Base-by-base conservation (phyloP, 2,888 invertebrate species). In the Molanna angustata region DNA sequence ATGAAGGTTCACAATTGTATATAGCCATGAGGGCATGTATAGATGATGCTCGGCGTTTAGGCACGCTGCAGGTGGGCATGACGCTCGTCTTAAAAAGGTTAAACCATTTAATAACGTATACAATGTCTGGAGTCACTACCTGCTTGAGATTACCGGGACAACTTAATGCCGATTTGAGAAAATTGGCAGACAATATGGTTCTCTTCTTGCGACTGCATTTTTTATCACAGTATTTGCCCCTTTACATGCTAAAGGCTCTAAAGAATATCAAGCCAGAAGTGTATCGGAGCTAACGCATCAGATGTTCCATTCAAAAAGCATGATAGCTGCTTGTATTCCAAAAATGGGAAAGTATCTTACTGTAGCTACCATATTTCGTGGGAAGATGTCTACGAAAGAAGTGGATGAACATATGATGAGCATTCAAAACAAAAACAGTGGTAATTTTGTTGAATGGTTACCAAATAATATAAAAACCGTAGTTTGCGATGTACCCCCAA, bases 381-480 rank as follows among this genome's bases (percentile, higher is more conserved):
- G 49, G 11, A 19, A 16, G 2, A 4, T 49, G 14, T 41, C 49
- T n/a, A 49, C 20, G 41, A 49, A 49, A 14, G 40, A 49, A 32
- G 33, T 49, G n/a, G 49, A 48, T 14, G 48, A 48, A 13, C 48
- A 48, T 7, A 48, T 48, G 48, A 11, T 48, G 9, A 4, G 31
- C 21, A 31, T 40, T 13, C 49, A 49, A 17, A 49, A 49, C 19
- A 49, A 49, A 20, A 27, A 42, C 14, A 42, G 33, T 17, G 4
- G n/a, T 3, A 31, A 49, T 21, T 49, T 49, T 20, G 42, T 49
- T n/a, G 42, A 49, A 20, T 49, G 49, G 49, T 41, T 49, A 11
- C 49, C 49, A 13, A 41, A 49, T 16, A 49, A 49, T 19, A n/a
- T 49, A 3, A 41, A 49, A 14, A 49, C 49, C 4, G 49, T 42